Evolutionary conservation across 2,113 vertebrate species (phyloP).

Genomic region (Onychorhynchus coronatus): DNA sequence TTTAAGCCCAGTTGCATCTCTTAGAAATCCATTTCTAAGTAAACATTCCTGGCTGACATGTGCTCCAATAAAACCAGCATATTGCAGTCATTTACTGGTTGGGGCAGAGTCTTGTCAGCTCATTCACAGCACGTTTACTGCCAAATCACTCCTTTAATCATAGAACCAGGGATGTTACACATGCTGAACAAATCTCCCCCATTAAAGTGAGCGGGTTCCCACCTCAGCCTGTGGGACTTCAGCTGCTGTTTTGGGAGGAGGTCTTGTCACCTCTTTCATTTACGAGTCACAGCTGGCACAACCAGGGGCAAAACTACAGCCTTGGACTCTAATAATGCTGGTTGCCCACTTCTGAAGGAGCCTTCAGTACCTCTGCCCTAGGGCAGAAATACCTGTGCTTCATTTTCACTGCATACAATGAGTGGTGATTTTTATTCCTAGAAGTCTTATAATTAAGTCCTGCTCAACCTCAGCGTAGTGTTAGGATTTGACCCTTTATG

Average conservation of each 20-base stretch:
- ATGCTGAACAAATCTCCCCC: neutral
- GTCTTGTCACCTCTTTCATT: neutral
- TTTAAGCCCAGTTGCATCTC: neutral
- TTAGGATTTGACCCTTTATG: neutral
- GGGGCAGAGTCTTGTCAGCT: conserved; percentile 31
- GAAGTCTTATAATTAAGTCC: neutral
- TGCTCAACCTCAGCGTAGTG: neutral
- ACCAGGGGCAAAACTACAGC: neutral
- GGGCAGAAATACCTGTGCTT: neutral
- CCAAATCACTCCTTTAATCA: conserved; percentile 61
- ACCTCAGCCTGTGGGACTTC: neutral
- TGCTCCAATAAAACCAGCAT: conserved; percentile 12
- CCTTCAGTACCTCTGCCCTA: neutral
- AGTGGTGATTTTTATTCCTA: neutral
- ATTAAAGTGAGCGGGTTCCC: neutral
- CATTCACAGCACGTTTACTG: conserved; percentile 53
- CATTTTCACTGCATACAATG: neutral
- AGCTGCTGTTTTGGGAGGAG: neutral
- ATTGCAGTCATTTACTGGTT: conserved; percentile 42
- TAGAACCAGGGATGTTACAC: neutral
- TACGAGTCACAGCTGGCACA: neutral
- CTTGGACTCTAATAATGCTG: neutral
- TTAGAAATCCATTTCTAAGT: conserved; percentile 18
- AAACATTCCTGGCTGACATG: conserved; percentile 12
- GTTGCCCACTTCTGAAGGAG: neutral